Evolutionary conservation across 2,797 vertebrate species (phyloP), one percentile per base, ranked within the genome.

Genomic region (Fistularia tabacaria): DNA sequence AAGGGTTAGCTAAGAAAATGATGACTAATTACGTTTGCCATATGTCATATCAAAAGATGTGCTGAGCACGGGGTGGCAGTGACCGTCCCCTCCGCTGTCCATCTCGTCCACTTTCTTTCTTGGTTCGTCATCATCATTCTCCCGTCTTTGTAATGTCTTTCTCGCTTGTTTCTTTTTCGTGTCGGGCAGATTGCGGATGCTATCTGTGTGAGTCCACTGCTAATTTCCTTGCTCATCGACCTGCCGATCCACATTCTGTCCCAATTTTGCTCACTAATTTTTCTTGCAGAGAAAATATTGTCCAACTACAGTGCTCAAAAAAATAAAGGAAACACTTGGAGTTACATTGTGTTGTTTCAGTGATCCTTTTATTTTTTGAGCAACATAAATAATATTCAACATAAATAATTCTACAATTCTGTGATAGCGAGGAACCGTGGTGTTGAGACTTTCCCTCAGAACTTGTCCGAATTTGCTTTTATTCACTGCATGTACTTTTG

Each of bases 231-330:
- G 69, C 47, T 62, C 83, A 82, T 87, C 81, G 84, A 91, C 82
- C 87, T 85, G 86, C 87, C 85, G 82, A 76, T 84, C 81, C 73
- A 81, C 73, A 83, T 83, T 85, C 67, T 76, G 85, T 85, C 75
- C 60, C 60, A 59, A 71, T 79, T 71, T 64, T 44, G 58, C 66
- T 63, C 45, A 58, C 57, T 75, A 66, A 72, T 76, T 84, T 79
- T 71, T 50, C 65, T 53, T 14, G 38, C 56, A 69, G 61, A 58
- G 64, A 78, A 77, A 83, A 79, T 62, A 84, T 25, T 25, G 25
- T 25, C 25, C 25, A 25, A 25, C 25, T 25, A 25, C 25, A 25
- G 2, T 25, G n/a, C n/a, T n/a, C n/a, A n/a, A n/a, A n/a, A n/a
- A n/a, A n/a, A n/a, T n/a, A n/a, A n/a, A n/a, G n/a, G n/a, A n/a